Percentiles rank a stretch among this genome's conserved stretches.
phyloP scores from a whole-genome alignment of 2,888 invertebrate genomes.

The Argyresthia goedartella region DNA sequence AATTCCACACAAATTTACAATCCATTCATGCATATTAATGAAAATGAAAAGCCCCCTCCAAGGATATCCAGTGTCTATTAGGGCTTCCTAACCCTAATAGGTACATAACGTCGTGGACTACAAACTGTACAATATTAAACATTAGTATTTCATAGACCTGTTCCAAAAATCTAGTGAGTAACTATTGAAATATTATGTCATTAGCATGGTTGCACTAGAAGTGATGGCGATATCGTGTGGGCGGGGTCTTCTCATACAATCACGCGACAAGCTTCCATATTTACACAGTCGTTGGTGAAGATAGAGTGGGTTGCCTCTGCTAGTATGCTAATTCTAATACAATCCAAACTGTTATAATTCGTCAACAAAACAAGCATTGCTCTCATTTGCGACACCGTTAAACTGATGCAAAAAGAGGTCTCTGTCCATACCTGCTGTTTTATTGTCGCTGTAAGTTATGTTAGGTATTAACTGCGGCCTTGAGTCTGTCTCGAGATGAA shows the following conservation, averaged over 20 bases:
- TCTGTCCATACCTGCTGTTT: too few relatives aligned
- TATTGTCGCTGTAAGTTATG: neutral
- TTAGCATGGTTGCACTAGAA: constrained; percentile 13
- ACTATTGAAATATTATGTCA: neutral
- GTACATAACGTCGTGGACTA: too few relatives aligned
- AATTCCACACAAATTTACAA: too few relatives aligned
- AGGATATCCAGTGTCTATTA: too few relatives aligned
- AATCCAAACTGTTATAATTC: constrained; percentile 14
- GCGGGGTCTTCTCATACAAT: constrained; percentile 51
- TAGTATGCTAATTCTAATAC: constrained; percentile 43
- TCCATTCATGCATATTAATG: too few relatives aligned
- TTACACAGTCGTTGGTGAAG: constrained; percentile 51
- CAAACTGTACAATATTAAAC: too few relatives aligned
- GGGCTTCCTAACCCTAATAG: too few relatives aligned
- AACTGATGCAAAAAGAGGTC: neutral
- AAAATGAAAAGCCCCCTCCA: too few relatives aligned
- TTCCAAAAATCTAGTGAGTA: too few relatives aligned
- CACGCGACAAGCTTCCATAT: constrained; percentile 62
- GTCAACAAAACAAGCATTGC: neutral
- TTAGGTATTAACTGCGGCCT: neutral
- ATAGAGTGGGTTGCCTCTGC: constrained; percentile 52
- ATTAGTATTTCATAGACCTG: too few relatives aligned
- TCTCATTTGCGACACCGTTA: neutral
- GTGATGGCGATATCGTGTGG: constrained; percentile 32
- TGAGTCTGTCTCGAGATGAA: neutral